Conservation (phyloP, 2,888 invertebrate species). For the Desoria tigrina region DNA sequence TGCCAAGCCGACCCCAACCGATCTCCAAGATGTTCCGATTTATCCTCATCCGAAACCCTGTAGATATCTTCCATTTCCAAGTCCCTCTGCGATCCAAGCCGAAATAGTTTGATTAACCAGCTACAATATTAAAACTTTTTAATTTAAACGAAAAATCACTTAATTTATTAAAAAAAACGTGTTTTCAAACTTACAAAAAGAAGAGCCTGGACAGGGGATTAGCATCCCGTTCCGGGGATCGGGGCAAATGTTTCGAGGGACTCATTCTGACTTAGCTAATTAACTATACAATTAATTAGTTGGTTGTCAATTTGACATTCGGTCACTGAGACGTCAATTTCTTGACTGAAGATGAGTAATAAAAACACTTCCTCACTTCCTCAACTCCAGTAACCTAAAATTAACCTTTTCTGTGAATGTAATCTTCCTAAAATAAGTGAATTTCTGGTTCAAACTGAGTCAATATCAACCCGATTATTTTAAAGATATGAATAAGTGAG, state of each 20-base stretch:
- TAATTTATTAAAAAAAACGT: background rate
- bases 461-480: no score
- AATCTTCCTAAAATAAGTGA: no score
- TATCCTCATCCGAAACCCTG: slow-evolving; percentile 68
- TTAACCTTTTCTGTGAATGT: no score
- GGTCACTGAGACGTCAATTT: no score
- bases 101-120: slow-evolving; percentile 77
- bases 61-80: slow-evolving; percentile 74
- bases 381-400: no score
- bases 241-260: slow-evolving; percentile 31
- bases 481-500: no score
- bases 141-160: slow-evolving; percentile 2
- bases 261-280: slow-evolving; percentile 32
- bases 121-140: slow-evolving; percentile 58
- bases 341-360: no score
- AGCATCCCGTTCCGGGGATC: slow-evolving; percentile 41
- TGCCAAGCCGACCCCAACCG: slow-evolving; percentile 59
- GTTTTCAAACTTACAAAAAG: slow-evolving; percentile 36
- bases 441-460: no score
- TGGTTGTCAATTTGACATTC: no score
- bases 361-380: no score
- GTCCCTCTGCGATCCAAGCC: slow-evolving; percentile 71
- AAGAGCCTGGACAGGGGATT: slow-evolving; percentile 44
- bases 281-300: no score
- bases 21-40: slow-evolving; percentile 69